Percentiles rank a stretch among this genome's conserved stretches.
Conservation (phyloP, 53 echinoderm and acorn worm species). For the Actinopyga echinites region DNA sequence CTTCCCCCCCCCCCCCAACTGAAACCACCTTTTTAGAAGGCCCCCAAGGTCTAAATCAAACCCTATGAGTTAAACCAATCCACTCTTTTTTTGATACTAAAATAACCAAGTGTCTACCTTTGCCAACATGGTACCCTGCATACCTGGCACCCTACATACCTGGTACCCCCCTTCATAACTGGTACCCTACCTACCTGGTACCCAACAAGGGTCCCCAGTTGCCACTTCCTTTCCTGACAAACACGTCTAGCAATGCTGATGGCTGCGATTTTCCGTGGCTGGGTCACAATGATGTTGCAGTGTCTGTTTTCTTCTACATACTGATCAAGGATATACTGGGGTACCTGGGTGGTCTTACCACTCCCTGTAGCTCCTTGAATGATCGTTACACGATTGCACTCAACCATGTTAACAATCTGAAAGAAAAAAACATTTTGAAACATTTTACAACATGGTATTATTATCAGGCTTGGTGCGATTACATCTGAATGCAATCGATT, state of each 20-base stretch:
- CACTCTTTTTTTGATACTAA: too few relatives aligned
- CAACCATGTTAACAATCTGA: slow-evolving; percentile 89
- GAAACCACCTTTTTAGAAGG: too few relatives aligned
- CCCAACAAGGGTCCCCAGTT: slow-evolving; percentile 87
- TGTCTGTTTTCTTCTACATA: slow-evolving; percentile 74
- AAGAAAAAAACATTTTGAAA: background rate
- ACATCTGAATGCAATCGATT: too few relatives aligned
- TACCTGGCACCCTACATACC: too few relatives aligned
- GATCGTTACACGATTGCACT: slow-evolving; percentile 84
- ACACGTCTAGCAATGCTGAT: slow-evolving; percentile 84
- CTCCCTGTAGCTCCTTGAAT: slow-evolving; percentile 92
- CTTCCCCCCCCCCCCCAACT: too few relatives aligned
- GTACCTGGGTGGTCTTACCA: slow-evolving; percentile 96
- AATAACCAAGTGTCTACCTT: too few relatives aligned
- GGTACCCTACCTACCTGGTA: slow-evolving; percentile 69
- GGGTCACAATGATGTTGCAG: slow-evolving; percentile 97
- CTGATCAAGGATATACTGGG: slow-evolving; percentile 89
- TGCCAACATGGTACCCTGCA: background rate
- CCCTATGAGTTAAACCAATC: too few relatives aligned
- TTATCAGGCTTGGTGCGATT: too few relatives aligned
- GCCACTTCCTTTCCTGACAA: slow-evolving; percentile 92
- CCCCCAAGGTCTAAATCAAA: too few relatives aligned
- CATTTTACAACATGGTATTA: too few relatives aligned
- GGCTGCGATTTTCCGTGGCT: slow-evolving; percentile 93
- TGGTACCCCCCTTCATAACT: too few relatives aligned